phyloP scores from a whole-genome alignment of 2,888 invertebrate genomes.

The Spilarctia lutea region DNA sequence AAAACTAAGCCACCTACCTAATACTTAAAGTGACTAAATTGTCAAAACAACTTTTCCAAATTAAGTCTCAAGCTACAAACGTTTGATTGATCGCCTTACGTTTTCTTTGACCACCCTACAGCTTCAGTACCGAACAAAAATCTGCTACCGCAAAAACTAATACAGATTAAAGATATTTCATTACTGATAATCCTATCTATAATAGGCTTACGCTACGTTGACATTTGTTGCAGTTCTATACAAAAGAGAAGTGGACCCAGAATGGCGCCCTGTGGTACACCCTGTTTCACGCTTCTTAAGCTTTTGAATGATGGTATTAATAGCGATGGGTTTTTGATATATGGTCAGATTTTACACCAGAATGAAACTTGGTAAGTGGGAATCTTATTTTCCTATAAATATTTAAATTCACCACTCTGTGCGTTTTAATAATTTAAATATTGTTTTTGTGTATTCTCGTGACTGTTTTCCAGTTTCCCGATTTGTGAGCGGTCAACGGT shows the following conservation, averaged over 20 bases:
- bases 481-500: no score
- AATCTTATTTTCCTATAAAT: neutral
- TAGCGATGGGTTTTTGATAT: slow-evolving; percentile 27
- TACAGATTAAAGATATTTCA: slow-evolving; percentile 86
- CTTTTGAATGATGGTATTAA: slow-evolving; percentile 37
- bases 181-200: slow-evolving; percentile 80
- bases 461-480: no score
- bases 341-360: neutral
- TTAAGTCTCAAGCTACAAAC: neutral
- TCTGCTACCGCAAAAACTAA: slow-evolving; percentile 63
- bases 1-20: no score
- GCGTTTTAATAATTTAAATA: no score
- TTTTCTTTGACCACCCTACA: slow-evolving; percentile 16
- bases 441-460: no score
- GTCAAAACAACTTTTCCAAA: slow-evolving; percentile 2
- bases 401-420: neutral
- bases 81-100: slow-evolving; percentile 6
- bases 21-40: neutral
- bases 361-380: neutral
- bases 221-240: slow-evolving; percentile 76
- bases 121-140: slow-evolving; percentile 31
- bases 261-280: slow-evolving; percentile 41
- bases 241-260: slow-evolving; percentile 50
- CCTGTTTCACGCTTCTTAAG: slow-evolving; percentile 52
- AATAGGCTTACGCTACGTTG: slow-evolving; percentile 81